Conservation (phyloP, 2,888 invertebrate genomes). For the Buathra laborator region DNA sequence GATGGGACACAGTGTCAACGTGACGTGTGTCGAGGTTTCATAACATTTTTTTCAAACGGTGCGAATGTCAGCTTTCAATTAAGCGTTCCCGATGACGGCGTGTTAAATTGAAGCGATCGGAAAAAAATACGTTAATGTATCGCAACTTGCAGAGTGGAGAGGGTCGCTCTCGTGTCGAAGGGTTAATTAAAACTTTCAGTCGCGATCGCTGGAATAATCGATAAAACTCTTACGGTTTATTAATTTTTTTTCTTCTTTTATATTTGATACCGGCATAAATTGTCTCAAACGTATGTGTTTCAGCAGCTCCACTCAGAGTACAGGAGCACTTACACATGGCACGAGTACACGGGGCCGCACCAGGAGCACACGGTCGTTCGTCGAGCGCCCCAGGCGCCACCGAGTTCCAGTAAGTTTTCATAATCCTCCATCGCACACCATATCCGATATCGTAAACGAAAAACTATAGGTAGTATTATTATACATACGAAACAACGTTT, state of each 20-base stretch:
- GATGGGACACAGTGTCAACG: background rate
- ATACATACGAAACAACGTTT: conserved; percentile 55
- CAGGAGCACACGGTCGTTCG: conserved; percentile 89
- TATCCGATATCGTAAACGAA: conserved; percentile 37
- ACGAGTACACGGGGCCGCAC: conserved; percentile 92
- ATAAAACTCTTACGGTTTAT: background rate
- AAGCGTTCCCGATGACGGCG: background rate
- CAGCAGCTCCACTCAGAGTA: conserved; percentile 96
- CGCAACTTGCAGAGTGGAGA: background rate
- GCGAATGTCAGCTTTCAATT: background rate
- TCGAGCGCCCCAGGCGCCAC: conserved; percentile 87
- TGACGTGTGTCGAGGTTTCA: background rate
- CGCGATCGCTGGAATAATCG: background rate
- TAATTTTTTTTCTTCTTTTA: background rate
- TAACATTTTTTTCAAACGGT: background rate
- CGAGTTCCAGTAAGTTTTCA: conserved; percentile 82
- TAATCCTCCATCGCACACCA: conserved; percentile 15
- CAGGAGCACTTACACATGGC: conserved; percentile 98
- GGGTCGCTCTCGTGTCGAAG: background rate
- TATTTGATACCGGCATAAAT: conserved; percentile 8
- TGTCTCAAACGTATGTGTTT: conserved; percentile 74
- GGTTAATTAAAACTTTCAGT: background rate
- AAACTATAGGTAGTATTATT: conserved; percentile 23
- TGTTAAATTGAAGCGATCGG: background rate
- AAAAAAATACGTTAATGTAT: background rate